A percentile compares a stretch with the other conserved stretches of the same genome.
These are phyloP conservation scores for Gymnoscelis rufifasciata DNA, from an alignment of 2,888 invertebrate species.

Conservation along the genomic window DNA sequence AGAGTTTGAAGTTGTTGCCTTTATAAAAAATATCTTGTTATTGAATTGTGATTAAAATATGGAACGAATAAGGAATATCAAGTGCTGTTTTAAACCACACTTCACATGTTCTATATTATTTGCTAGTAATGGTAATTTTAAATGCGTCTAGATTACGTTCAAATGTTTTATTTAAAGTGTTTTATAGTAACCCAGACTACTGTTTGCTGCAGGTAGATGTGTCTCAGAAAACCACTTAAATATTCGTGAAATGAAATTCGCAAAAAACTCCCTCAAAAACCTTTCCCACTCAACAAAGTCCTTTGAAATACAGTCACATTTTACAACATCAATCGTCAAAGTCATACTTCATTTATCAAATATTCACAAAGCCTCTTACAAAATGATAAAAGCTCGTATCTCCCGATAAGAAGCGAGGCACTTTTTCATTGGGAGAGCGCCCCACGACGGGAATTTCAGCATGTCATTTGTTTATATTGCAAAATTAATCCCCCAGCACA, in stretches of 20 bases:
- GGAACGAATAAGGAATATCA: too few species aligned
- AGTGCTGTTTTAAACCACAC: too few species aligned
- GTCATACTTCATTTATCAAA: conserved; percentile 46
- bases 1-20: too few species aligned
- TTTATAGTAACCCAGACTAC: too few species aligned
- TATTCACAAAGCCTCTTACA: conserved; percentile 47
- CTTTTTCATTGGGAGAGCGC: conserved; percentile 42
- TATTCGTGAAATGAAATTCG: not conserved
- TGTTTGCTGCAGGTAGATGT: too few species aligned
- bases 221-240: not conserved
- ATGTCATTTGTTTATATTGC: conserved; percentile 67
- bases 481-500: conserved; percentile 58
- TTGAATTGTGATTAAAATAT: too few species aligned
- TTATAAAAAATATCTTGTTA: too few species aligned
- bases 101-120: too few species aligned
- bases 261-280: not conserved
- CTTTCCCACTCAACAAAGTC: conserved; percentile 18
- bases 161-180: too few species aligned
- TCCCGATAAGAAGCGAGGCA: conserved; percentile 41
- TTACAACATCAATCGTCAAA: conserved; percentile 32
- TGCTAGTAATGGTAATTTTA: too few species aligned
- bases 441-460: conserved; percentile 51
- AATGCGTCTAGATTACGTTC: too few species aligned
- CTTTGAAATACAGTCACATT: conserved; percentile 27
- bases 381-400: conserved; percentile 46